Percentiles rank a stretch among this genome's conserved stretches.
Evolutionary conservation across 1,140 invertebrate species (phyloP).

Genomic region (Heterodera schachtii): DNA sequence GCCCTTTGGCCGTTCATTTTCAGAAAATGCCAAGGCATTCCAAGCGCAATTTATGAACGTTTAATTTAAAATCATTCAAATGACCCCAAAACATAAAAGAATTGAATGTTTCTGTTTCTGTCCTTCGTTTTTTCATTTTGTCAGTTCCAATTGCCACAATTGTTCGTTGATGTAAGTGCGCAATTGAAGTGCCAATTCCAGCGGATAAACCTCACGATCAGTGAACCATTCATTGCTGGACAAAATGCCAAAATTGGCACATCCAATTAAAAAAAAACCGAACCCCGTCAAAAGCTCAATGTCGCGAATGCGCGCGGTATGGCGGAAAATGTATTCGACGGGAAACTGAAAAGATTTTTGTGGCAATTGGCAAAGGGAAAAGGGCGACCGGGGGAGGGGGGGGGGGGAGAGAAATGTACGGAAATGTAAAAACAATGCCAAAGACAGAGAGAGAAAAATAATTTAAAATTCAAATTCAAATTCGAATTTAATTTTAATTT

Average conservation of each 20-base stretch:
- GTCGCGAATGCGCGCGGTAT: slow-evolving; percentile 48
- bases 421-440: no score
- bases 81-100: no score
- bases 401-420: no score
- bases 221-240: slow-evolving; percentile 43
- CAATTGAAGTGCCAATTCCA: slow-evolving; percentile 38
- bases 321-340: slow-evolving; percentile 45
- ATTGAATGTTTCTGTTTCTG: no score
- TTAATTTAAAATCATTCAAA: no score
- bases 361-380: no score
- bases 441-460: no score
- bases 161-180: slow-evolving; percentile 50
- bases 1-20: no score
- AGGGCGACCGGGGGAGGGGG: no score
- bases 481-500: background rate
- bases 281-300: slow-evolving; percentile 49
- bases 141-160: slow-evolving; percentile 47
- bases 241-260: background rate
- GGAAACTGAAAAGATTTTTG: slow-evolving; percentile 23
- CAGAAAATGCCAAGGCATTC: no score
- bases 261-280: background rate
- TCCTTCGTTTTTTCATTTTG: background rate
- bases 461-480: no score
- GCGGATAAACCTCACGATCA: slow-evolving; percentile 30
- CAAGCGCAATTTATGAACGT: no score